These are phyloP conservation scores for Octopus bimaculoides DNA, from an alignment of 1,140 invertebrate genomes.

Conservation along the genomic window DNA sequence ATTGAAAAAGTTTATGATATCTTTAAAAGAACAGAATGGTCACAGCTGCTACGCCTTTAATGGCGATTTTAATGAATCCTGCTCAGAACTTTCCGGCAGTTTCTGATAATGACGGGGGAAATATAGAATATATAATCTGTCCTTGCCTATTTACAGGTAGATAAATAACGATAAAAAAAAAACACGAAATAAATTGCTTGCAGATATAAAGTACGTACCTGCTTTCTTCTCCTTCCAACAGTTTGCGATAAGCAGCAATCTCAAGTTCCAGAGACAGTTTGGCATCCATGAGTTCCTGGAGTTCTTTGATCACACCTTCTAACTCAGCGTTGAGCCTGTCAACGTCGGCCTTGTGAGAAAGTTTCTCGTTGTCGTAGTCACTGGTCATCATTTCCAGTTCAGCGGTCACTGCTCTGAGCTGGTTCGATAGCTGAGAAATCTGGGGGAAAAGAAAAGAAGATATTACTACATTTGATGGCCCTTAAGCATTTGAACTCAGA, in stretches of 20 bases:
- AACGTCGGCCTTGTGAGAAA: constrained; percentile 31
- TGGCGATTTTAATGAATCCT: too few relatives aligned
- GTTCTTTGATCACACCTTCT: constrained; percentile 38
- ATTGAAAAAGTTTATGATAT: too few relatives aligned
- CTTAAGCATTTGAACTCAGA: too few relatives aligned
- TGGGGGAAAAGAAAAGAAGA: too few relatives aligned
- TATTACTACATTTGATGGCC: too few relatives aligned
- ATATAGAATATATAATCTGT: too few relatives aligned
- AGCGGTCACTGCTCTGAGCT: not conserved
- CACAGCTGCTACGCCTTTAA: too few relatives aligned
- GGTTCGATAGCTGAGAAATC: too few relatives aligned
- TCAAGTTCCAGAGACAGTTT: constrained; percentile 58
- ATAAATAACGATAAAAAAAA: not conserved
- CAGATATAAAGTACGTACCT: constrained; percentile 27
- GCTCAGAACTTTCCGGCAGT: too few relatives aligned
- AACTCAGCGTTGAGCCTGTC: constrained; percentile 32
- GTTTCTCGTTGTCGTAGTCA: constrained; percentile 35
- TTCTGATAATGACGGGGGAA: too few relatives aligned
- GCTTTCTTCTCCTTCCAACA: constrained; percentile 56
- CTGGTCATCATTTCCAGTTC: constrained; percentile 1
- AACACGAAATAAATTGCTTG: not conserved
- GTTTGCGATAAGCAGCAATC: constrained; percentile 56
- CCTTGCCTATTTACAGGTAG: too few relatives aligned
- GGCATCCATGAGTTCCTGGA: constrained; percentile 52
- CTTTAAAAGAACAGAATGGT: too few relatives aligned